Conservation (phyloP, 30 jellyfish, hydroid and myxozoan genomes). For the Sanderia malayensis region DNA sequence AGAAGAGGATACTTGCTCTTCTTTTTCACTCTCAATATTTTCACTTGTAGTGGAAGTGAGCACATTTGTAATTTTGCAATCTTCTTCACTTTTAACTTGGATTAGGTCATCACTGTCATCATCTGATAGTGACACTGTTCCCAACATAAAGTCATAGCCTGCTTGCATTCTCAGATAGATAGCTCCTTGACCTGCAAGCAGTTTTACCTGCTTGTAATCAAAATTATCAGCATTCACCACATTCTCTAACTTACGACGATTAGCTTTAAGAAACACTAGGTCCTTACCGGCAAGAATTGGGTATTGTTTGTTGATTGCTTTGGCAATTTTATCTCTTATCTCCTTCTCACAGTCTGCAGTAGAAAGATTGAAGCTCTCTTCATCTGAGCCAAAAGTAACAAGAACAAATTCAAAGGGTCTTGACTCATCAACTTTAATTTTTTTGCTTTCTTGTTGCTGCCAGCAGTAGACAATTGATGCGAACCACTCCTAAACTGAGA, state of each 20-base stretch:
- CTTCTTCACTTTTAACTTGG: neutral
- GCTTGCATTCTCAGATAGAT: slow-evolving; percentile 9
- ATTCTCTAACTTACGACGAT: slow-evolving; percentile 2
- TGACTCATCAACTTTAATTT: slow-evolving; percentile 11
- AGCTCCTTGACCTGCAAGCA: slow-evolving; percentile 17
- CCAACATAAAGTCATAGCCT: slow-evolving; percentile 18
- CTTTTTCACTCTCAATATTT: no score
- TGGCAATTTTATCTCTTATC: slow-evolving; percentile 9
- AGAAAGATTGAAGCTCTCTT: slow-evolving; percentile 18
- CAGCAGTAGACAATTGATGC: slow-evolving; percentile 2
- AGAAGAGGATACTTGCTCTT: no score
- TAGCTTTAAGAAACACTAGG: slow-evolving; percentile 7
- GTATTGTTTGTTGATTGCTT: slow-evolving; percentile 11
- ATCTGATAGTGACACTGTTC: neutral
- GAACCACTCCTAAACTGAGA: slow-evolving; percentile 15
- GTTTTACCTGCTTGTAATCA: slow-evolving; percentile 18
- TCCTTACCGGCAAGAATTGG: slow-evolving; percentile 13
- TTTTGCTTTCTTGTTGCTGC: slow-evolving; percentile 11
- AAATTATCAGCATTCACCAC: slow-evolving; percentile 1
- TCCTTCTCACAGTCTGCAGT: slow-evolving; percentile 18
- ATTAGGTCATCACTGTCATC: slow-evolving; percentile 2
- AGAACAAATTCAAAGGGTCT: slow-evolving; percentile 9
- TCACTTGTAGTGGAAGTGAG: no score
- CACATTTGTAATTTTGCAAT: neutral
- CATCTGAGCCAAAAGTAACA: slow-evolving; percentile 16